Evolutionary conservation across 2,888 invertebrate genomes (phyloP).

Genomic region (Teleogryllus oceanicus): DNA sequence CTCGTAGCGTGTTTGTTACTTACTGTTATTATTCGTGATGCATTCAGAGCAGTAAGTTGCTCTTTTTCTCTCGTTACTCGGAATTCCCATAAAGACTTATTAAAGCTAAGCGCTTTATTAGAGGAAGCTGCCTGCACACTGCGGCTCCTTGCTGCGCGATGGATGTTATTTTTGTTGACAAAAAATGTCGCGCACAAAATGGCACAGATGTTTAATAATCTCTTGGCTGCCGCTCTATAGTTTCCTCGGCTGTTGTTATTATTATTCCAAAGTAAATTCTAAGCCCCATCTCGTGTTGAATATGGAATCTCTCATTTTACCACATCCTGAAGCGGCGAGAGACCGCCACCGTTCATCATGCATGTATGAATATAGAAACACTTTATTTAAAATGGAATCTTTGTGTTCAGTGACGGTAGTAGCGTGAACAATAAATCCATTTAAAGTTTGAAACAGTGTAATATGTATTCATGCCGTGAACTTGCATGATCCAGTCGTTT

Average conservation of each 20-base stretch:
- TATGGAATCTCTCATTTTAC: slow-evolving; percentile 26
- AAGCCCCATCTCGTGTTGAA: neutral
- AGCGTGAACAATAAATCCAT: slow-evolving; percentile 36
- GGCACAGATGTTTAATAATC: slow-evolving; percentile 22
- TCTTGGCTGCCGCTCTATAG: neutral
- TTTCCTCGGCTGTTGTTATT: slow-evolving; percentile 7
- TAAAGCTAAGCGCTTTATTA: slow-evolving; percentile 1
- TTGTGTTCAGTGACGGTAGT: slow-evolving; percentile 24
- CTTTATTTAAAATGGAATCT: slow-evolving; percentile 27
- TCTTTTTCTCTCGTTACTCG: no score
- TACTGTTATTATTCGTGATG: no score
- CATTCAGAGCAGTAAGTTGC: no score
- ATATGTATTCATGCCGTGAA: slow-evolving; percentile 36
- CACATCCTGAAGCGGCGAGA: slow-evolving; percentile 11
- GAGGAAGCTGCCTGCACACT: neutral
- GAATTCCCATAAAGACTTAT: neutral
- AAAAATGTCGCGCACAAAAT: neutral
- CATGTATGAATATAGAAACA: slow-evolving; percentile 30
- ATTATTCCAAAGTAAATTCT: slow-evolving; percentile 18
- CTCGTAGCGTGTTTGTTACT: no score
- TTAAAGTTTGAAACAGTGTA: slow-evolving; percentile 37
- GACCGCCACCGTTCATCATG: slow-evolving; percentile 18
- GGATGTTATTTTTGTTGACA: neutral
- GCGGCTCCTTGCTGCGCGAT: neutral
- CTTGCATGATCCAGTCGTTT: slow-evolving; percentile 33